A percentile compares a stretch with the other conserved stretches of the same genome.
Conservation (phyloP, 1,140 invertebrate genomes). For the Epicauta chinensis region DNA sequence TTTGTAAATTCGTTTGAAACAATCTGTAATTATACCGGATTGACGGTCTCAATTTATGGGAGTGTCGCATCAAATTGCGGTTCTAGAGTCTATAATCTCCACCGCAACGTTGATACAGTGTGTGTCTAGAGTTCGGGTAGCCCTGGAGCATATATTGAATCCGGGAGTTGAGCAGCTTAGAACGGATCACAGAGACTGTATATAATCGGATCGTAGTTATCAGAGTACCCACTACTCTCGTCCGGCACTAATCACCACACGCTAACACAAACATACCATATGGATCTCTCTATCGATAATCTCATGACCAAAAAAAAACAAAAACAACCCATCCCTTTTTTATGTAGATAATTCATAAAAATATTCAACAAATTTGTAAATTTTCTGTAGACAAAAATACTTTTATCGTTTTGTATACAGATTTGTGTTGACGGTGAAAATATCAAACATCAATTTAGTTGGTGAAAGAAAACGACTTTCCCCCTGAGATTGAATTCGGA, state of each 20-base stretch:
- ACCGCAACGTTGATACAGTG: neutral
- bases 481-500: conserved; percentile 24
- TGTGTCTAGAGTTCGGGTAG: conserved; percentile 6
- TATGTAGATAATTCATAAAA: too few relatives aligned
- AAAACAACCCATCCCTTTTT: too few relatives aligned
- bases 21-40: too few relatives aligned
- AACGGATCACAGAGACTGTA: conserved; percentile 11
- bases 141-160: conserved; percentile 7
- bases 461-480: conserved; percentile 16
- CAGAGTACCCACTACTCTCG: conserved; percentile 8
- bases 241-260: conserved; percentile 11
- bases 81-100: too few relatives aligned
- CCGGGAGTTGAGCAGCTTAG: conserved; percentile 10
- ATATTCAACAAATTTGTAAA: too few relatives aligned
- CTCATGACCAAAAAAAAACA: too few relatives aligned
- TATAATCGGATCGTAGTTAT: conserved; percentile 15
- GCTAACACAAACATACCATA: conserved; percentile 12
- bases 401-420: too few relatives aligned
- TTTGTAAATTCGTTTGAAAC: neutral
- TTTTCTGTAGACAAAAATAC: too few relatives aligned
- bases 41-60: too few relatives aligned
- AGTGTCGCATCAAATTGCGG: too few relatives aligned
- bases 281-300: neutral
- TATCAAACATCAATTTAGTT: conserved; percentile 30
- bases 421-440: conserved; percentile 7